phyloP scores from a whole-genome alignment of 2,888 invertebrate genomes.

The Agrotis segetum region DNA sequence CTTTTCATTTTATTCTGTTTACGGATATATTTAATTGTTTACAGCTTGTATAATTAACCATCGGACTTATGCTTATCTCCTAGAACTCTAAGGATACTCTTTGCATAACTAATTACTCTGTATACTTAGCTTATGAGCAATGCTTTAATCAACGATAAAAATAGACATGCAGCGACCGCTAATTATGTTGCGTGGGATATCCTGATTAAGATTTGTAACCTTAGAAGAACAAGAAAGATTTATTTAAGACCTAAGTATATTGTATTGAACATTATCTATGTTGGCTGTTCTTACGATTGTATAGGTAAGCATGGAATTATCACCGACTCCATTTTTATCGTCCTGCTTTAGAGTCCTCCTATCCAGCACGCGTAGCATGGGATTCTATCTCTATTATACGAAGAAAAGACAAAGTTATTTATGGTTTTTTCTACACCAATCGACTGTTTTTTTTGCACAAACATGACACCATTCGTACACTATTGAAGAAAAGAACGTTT shows the following conservation, averaged over 20 bases:
- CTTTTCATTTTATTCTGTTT: neutral
- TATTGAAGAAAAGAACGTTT: too few relatives aligned
- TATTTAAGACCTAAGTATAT: neutral
- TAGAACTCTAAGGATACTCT: slow-evolving; percentile 8
- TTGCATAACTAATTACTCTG: slow-evolving; percentile 10
- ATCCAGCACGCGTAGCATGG: too few relatives aligned
- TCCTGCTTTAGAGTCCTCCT: too few relatives aligned
- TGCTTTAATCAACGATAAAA: slow-evolving; percentile 33
- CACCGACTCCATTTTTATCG: too few relatives aligned
- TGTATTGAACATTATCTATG: neutral
- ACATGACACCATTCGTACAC: too few relatives aligned
- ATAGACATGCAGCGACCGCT: slow-evolving; percentile 16
- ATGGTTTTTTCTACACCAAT: too few relatives aligned
- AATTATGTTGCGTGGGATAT: slow-evolving; percentile 19
- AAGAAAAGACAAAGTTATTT: too few relatives aligned
- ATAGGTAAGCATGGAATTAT: too few relatives aligned
- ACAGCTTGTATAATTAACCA: neutral
- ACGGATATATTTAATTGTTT: neutral
- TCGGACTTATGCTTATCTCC: slow-evolving; percentile 4
- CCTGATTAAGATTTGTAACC: neutral
- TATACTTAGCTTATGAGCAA: slow-evolving; percentile 13
- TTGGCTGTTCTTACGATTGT: too few relatives aligned
- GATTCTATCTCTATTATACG: too few relatives aligned
- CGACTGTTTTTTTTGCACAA: too few relatives aligned
- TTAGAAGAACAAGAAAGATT: neutral